Base-by-base conservation (phyloP, 2,888 invertebrate species). In the Crioceris asparagi region DNA sequence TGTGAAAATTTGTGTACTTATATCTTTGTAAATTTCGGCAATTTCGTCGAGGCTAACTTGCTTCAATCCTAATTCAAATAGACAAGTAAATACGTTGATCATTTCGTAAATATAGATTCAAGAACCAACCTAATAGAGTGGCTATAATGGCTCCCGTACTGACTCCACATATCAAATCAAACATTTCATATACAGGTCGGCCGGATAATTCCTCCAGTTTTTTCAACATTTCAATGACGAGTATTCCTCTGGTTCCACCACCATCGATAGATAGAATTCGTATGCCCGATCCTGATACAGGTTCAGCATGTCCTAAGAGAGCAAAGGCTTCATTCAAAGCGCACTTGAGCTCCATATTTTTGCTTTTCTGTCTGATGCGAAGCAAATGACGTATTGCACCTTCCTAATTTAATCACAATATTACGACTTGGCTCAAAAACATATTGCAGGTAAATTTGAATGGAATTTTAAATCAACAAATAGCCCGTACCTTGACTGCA, bases 261-360 rank as follows among this genome's bases (percentile, higher is more conserved):
- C 93, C 93, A 67, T 93, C 92, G 51, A 93, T 83, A 1, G 86
- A 70, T 34, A 93, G 69, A 37, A 93, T 75, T 55, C 82, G 70
- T 31, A 91, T 79, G 1, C 92, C 91, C 17, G 71, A 69, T 1
- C 79, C 77, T 38, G 72, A 72, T 3, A 82, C 69, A 4, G 84
- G 79, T 31, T 75, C 74, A 1, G 72, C 61, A 58, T 83, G 71
- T 0, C 90, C 90, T 46, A 87, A 60, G 40, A 86, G 62, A 1
- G 83, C 75, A 59, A 80, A 61, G 42, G 79, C 78, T 69, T 62
- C 61, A 36, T 53, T 56, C 11, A 62, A 45, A n/a, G 64, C 54
- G n/a, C 58, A 58, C 34, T 55, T 45, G 10, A 67, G 36, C 11
- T 44, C 34, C 10, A 35, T 60, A 55, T 70, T 60, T 40, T 56